Evolutionary conservation across 2,113 vertebrate species (phyloP).

Genomic region (Syngnathoides biaculeatus): DNA sequence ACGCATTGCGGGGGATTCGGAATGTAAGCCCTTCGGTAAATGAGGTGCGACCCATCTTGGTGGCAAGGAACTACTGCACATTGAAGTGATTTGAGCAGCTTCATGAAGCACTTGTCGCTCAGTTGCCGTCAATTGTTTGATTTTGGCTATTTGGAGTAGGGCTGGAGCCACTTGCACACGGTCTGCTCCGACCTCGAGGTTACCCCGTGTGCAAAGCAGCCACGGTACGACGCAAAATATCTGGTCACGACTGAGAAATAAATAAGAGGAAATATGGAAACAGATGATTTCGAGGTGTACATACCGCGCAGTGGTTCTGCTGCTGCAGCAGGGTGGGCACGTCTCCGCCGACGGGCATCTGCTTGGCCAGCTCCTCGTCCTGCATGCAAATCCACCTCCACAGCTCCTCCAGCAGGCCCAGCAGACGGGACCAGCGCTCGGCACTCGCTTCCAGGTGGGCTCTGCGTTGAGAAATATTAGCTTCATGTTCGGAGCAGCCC

Average conservation of each 20-base stretch:
- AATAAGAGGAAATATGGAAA: background rate
- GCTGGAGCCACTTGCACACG: too few relatives aligned
- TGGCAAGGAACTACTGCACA: too few relatives aligned
- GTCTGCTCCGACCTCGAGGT: too few relatives aligned
- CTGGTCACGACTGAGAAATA: background rate
- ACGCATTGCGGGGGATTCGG: too few relatives aligned
- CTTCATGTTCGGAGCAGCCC: background rate
- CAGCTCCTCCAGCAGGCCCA: slow-evolving; percentile 87
- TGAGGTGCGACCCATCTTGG: too few relatives aligned
- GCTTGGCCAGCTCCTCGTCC: slow-evolving; percentile 90
- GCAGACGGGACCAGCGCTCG: slow-evolving; percentile 89
- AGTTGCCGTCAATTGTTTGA: too few relatives aligned
- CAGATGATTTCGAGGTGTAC: background rate
- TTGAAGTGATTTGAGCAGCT: too few relatives aligned
- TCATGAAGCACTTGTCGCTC: too few relatives aligned
- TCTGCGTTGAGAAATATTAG: slow-evolving; percentile 57
- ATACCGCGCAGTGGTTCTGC: slow-evolving; percentile 86
- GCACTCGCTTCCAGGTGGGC: slow-evolving; percentile 92
- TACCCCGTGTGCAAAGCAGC: too few relatives aligned
- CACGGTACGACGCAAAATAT: too few relatives aligned
- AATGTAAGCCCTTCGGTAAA: too few relatives aligned
- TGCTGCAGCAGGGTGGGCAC: slow-evolving; percentile 90
- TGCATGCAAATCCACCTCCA: slow-evolving; percentile 92
- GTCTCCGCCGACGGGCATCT: slow-evolving; percentile 94
- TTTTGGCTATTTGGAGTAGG: too few relatives aligned